phyloP scores from a whole-genome alignment of 2,888 invertebrate genomes.

The Pyrrhosoma nymphula region DNA sequence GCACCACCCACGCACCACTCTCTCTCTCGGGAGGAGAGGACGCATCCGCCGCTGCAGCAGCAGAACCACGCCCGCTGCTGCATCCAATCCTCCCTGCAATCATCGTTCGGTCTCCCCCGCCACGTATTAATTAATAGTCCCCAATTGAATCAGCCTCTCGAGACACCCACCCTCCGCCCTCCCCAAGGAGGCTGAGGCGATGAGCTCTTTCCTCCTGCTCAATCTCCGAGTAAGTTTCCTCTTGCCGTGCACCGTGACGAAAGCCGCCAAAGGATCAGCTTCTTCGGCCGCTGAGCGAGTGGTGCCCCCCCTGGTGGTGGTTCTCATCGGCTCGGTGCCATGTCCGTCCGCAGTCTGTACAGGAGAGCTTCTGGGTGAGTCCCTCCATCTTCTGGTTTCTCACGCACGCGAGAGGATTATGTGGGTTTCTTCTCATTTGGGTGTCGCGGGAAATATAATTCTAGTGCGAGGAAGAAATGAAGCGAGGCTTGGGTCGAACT shows the following conservation, averaged over 20 bases:
- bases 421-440: neutral
- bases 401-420: neutral
- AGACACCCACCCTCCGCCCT: neutral
- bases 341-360: slow-evolving; percentile 72
- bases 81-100: slow-evolving; percentile 28
- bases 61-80: no score
- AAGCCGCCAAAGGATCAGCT: neutral
- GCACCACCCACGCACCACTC: no score
- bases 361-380: slow-evolving; percentile 72
- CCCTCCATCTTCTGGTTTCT: neutral
- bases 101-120: neutral
- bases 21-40: no score
- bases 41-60: no score
- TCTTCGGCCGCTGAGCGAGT: slow-evolving; percentile 22
- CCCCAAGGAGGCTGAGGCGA: slow-evolving; percentile 62
- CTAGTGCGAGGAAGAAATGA: neutral
- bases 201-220: slow-evolving; percentile 55
- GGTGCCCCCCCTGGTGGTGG: slow-evolving; percentile 36
- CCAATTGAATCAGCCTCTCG: neutral
- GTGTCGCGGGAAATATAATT: neutral
- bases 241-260: slow-evolving; percentile 59
- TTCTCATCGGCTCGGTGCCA: slow-evolving; percentile 67
- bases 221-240: slow-evolving; percentile 58
- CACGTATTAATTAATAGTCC: no score
- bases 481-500: no score